Evolutionary conservation across 2,113 vertebrate species (phyloP).

Genomic region (Syngnathus typhle): DNA sequence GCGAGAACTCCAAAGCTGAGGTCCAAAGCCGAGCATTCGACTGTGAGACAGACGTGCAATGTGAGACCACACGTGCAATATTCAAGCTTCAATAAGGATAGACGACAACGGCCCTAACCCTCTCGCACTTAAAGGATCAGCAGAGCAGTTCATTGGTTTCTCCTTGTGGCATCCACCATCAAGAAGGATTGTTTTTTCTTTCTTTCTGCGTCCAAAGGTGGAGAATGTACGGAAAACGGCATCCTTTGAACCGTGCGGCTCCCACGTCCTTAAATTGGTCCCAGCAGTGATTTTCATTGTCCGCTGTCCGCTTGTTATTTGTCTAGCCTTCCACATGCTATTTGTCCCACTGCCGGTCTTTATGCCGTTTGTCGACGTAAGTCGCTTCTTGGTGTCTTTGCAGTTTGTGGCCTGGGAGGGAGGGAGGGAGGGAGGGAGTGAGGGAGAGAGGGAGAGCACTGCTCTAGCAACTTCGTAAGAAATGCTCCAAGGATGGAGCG

Average conservation of each 20-base stretch:
- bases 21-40: not conserved
- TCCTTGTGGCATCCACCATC: conserved; percentile 41
- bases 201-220: conserved; percentile 59
- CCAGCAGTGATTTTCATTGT: conserved; percentile 8
- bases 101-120: conserved; percentile 10
- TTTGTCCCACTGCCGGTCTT: not conserved
- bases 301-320: conserved; percentile 30
- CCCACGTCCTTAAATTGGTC: conserved; percentile 22
- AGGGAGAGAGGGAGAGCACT: not conserved
- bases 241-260: conserved; percentile 35
- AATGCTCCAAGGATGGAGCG: conserved; percentile 47
- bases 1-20: not conserved
- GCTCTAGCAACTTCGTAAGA: conserved; percentile 45
- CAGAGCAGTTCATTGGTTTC: conserved; percentile 61
- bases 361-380: conserved; percentile 1
- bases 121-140: conserved; percentile 37
- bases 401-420: not conserved
- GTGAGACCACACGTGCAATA: conserved; percentile 3
- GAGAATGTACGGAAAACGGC: conserved; percentile 50
- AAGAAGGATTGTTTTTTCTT: conserved; percentile 57
- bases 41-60: not conserved
- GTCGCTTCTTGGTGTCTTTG: conserved; percentile 28
- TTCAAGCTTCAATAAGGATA: conserved; percentile 24
- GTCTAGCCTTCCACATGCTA: conserved; percentile 21
- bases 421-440: no score